Evolutionary conservation across 2,113 vertebrate species (phyloP), one percentile per base, ranked within the genome.

Genomic region (Geothlypis trichas): DNA sequence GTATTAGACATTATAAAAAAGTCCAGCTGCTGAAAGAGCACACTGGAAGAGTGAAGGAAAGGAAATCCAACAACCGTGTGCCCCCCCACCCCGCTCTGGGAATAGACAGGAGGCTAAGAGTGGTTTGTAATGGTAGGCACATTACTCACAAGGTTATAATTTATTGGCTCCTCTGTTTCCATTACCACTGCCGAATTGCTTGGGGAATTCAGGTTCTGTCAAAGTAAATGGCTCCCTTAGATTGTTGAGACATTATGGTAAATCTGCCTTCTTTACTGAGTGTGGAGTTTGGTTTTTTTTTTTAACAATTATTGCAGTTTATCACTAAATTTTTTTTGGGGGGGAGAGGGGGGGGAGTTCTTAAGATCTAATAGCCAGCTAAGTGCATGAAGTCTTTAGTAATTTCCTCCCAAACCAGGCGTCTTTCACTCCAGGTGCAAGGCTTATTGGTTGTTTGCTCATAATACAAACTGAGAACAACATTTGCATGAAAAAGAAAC

Each of bases 131-230:
- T 97, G 95, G 95, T 92, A 94, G 96, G 73, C 4, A 0, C 90
- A 84, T 96, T 96, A 84, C 85, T 90, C 92, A 84, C 83, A 89
- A 93, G 88, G 88, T 95, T 96, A 66, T 96, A 96, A 94, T 97
- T 95, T 96, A 97, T 96, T 96, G 92, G 95, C 95, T 96, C 31
- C 88, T 96, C 88, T 93, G 88, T 93, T 96, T 97, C 93, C 95
- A 97, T 95, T 97, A 94, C 92, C 90, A 89, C 80, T 75, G 83
- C 87, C 1, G 4, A 94, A 95, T 66, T 10, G 41, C 92, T 75
- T 4, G 17, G 96, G 96, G 93, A 96, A 94, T 96, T 96, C 86
- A 84, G 79, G 68, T 86, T 95, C 92, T 96, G 90, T 96, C 93
- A 94, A 95, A 95, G 90, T 92, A 90, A 96, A 90, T 94, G 93